Evolutionary conservation across 1,140 invertebrate genomes (phyloP), one percentile per base, ranked within the genome.

Genomic region (Ips nitidus): DNA sequence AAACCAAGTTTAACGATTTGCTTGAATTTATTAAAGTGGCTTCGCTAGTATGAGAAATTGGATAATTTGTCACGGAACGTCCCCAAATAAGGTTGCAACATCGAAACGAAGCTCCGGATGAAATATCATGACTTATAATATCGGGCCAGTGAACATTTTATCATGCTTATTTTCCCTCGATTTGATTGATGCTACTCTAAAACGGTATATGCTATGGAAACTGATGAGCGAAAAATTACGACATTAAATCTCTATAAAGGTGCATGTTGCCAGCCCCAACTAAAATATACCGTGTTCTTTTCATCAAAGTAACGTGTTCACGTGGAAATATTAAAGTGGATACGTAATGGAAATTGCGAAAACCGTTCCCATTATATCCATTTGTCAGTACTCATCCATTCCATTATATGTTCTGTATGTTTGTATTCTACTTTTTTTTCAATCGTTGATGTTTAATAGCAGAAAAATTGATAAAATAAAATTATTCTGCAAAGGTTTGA

Each of bases 1-100:
- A 56, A 56, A 38, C 53, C 5, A 56, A 37, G 2, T n/a, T 37
- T 37, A 39, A 36, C 53, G 38, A 56, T 59, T 38, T 41, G 57
- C 57, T 40, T 41, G 42, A 59, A 59, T 59, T 40, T 59, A 59
- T 59, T 59, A 59, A 42, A 41, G 39, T 37, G 45, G 43, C 43
- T 37, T 56, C 63, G 68, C 52, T 66, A 62, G 45, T 50, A 6
- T 62, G 60, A 62, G 38, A 62, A 62, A 62, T 62, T 62, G 60
- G 40, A 62, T 43, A 62, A 62, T 62, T 62, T 62, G 60, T 62
- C 60, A 62, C 36, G 60, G 45, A 40, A 50, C 60, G 38, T 36
- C 50, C 39, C 41, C 42, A 37, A 62, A 62, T 62, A 62, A 62
- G 41, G 60, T 62, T 62, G 42, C 60, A 62, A 62, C 60, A 62